Base-by-base conservation (phyloP, 1,140 invertebrate species). In the Harpegnathos saltator region DNA sequence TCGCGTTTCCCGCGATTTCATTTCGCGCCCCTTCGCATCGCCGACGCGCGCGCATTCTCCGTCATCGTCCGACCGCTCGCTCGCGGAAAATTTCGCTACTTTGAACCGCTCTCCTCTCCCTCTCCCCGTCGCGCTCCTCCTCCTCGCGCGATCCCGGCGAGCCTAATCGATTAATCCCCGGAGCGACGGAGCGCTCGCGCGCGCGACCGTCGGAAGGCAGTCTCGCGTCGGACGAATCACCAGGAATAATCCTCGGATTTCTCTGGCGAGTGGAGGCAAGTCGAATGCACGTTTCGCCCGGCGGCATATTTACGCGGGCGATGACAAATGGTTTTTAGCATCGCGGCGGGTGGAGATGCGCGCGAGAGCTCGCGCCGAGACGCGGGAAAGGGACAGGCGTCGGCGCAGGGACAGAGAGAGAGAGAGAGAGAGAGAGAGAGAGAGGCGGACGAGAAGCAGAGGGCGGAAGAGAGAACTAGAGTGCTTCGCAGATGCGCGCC, bases 261-360 rank as follows among this genome's bases (percentile, higher is more conserved):
- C 75, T 71, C 75, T n/a, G n/a, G 75, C 75, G 33, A 52, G 65
- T 48, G 33, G 12, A 69, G 75, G 75, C 75, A 71, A 80, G 65
- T 80, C 75, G 75, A 69, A 80, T 71, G 82, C 86, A 80, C 87
- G 87, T 83, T 84, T 89, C 82, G 85, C 82, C 66, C 78, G 88
- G 78, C 85, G 91, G 87, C 89, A 91, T 91, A 93, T 93, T 93
- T 92, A 93, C 89, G 90, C 92, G 82, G 85, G 81, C 90, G 92
- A 93, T 93, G 93, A 93, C 91, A 93, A 93, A 93, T 93, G 92
- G 91, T 93, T 91, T 90, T 92, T 91, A 89, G 87, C 89, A 77
- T 74, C 58, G 85, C 66, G 26, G 38, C 54, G 85, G 82, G 74
- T 87, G 85, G 69, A 81, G 63, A 48, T 17, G 71, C n/a, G n/a